Conservation (phyloP, 2,113 vertebrate species). For the Apus apus region DNA sequence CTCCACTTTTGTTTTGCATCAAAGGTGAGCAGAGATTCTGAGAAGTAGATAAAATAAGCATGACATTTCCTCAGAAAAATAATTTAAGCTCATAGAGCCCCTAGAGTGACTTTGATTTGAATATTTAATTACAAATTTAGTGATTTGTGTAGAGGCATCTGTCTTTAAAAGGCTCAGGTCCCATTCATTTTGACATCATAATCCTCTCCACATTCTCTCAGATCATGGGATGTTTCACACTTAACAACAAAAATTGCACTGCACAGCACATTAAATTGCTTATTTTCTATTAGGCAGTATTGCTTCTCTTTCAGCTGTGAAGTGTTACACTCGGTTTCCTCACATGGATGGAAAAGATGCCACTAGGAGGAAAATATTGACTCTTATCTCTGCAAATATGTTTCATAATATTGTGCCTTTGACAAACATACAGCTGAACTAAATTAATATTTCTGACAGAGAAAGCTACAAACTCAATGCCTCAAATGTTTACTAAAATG, state of each 20-base stretch:
- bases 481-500: not conserved
- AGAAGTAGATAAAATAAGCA: not conserved
- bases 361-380: conserved; percentile 3
- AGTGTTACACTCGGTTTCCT: not conserved
- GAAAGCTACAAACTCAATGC: not conserved
- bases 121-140: not conserved
- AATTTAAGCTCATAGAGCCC: not conserved
- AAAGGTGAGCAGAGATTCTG: not conserved
- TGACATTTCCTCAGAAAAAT: not conserved
- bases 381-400: not conserved
- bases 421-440: not conserved
- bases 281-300: not conserved
- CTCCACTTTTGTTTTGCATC: not conserved
- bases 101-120: not conserved
- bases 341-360: not conserved
- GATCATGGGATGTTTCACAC: not conserved
- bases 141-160: not conserved
- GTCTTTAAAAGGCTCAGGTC: not conserved
- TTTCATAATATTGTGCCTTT: not conserved
- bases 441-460: not conserved
- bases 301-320: conserved; percentile 3
- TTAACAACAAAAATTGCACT: conserved; percentile 9
- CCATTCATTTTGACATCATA: not conserved
- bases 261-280: conserved; percentile 28
- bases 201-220: not conserved